Conservation (phyloP, 1,140 invertebrate species). For the Bombus picipes region DNA sequence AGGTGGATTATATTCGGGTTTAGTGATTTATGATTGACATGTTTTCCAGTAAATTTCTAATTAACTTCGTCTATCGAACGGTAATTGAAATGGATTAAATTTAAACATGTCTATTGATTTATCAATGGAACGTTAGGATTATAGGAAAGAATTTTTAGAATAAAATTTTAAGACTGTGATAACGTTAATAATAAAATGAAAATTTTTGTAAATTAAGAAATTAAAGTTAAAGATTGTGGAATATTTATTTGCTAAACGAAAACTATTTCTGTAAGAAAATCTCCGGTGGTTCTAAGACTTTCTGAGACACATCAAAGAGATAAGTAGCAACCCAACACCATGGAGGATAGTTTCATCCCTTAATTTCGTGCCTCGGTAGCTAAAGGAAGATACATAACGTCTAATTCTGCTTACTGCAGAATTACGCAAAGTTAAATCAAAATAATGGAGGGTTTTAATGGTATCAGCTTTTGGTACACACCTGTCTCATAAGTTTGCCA, state of each 20-base stretch:
- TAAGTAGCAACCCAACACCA: not conserved
- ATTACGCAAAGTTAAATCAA: not conserved
- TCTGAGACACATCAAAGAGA: not conserved
- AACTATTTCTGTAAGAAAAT: not conserved
- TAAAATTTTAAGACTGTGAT: not conserved
- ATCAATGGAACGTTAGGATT: not conserved
- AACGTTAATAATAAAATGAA: not conserved
- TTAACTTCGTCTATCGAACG: not conserved
- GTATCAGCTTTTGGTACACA: not conserved
- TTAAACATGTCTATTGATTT: not conserved
- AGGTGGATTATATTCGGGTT: too few species aligned
- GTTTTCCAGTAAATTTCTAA: not conserved
- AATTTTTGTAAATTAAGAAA: too few species aligned
- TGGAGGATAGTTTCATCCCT: not conserved
- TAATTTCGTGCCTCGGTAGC: not conserved
- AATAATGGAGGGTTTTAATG: not conserved
- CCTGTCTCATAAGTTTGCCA: not conserved
- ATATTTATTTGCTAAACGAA: too few species aligned
- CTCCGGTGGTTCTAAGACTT: too few species aligned
- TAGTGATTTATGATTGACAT: not conserved
- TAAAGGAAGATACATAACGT: not conserved
- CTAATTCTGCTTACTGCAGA: not conserved
- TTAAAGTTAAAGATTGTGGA: too few species aligned
- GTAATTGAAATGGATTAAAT: not conserved
- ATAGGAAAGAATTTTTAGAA: not conserved